These are phyloP conservation scores for Cinclus cinclus DNA, from an alignment of 2,113 vertebrate genomes.

Conservation along the genomic window DNA sequence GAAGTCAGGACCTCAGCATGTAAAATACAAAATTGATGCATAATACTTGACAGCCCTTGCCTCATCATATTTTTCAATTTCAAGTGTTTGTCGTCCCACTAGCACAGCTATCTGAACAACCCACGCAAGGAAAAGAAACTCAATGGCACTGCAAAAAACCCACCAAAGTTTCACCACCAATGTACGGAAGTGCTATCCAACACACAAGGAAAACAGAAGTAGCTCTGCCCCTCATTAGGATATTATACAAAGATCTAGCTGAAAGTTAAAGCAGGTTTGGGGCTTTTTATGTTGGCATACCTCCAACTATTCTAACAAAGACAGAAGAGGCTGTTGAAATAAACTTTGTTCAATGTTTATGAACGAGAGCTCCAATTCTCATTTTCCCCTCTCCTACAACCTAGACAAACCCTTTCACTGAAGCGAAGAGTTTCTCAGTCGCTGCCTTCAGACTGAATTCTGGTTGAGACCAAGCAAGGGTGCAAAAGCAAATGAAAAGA, in stretches of 20 bases:
- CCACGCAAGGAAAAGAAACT: neutral
- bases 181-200: neutral
- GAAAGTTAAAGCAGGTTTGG: neutral
- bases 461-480: neutral
- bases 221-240: neutral
- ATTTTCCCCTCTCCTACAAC: neutral
- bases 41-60: neutral
- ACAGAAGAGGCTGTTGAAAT: neutral
- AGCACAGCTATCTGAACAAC: neutral
- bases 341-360: neutral
- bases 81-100: neutral
- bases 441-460: neutral
- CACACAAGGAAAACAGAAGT: neutral
- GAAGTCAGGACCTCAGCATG: neutral
- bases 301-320: neutral
- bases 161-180: neutral
- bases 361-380: neutral
- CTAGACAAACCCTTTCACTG: neutral
- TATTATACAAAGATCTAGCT: neutral
- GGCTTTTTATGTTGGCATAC: neutral
- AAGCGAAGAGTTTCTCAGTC: neutral
- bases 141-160: neutral
- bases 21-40: neutral
- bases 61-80: slow-evolving; percentile 37
- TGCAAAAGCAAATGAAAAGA: neutral